A percentile compares a stretch with the other conserved stretches of the same genome.
Conservation (phyloP, 35 echinoderm and acorn worm genomes). For the Strongylocentrotus purpuratus region DNA sequence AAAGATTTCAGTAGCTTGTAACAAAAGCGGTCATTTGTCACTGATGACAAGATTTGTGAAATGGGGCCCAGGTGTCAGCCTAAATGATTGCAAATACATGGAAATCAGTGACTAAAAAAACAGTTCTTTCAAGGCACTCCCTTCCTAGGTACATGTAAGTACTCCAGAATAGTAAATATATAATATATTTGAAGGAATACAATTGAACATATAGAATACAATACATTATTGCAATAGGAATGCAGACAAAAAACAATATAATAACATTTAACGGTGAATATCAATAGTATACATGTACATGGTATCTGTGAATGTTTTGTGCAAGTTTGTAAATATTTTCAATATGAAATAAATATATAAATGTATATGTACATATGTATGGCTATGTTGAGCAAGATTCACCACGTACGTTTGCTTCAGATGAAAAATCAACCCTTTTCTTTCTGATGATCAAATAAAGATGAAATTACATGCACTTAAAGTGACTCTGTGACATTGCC, state of each 20-base stretch:
- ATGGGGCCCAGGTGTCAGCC: no score
- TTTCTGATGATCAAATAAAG: no score
- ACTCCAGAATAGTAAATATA: background rate
- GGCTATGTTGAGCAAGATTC: background rate
- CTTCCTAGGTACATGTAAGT: background rate
- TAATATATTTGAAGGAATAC: background rate
- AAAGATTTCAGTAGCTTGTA: no score
- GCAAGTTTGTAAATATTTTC: background rate
- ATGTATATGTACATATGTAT: background rate
- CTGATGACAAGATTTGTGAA: no score
- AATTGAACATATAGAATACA: background rate
- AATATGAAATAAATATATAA: background rate
- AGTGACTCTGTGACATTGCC: no score
- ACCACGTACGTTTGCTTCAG: background rate
- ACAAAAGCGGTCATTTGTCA: no score
- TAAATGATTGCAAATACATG: no score
- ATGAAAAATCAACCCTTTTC: background rate
- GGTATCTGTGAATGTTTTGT: background rate
- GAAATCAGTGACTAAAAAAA: no score
- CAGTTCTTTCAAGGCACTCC: background rate
- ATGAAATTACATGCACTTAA: no score
- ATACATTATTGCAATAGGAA: background rate
- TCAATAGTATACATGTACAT: background rate
- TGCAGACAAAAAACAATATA: background rate
- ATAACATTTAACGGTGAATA: background rate